A percentile compares a stretch with the other conserved stretches of the same genome.
These are phyloP conservation scores for Vanessa atalanta DNA, from an alignment of 1,140 invertebrate genomes.

Conservation along the genomic window DNA sequence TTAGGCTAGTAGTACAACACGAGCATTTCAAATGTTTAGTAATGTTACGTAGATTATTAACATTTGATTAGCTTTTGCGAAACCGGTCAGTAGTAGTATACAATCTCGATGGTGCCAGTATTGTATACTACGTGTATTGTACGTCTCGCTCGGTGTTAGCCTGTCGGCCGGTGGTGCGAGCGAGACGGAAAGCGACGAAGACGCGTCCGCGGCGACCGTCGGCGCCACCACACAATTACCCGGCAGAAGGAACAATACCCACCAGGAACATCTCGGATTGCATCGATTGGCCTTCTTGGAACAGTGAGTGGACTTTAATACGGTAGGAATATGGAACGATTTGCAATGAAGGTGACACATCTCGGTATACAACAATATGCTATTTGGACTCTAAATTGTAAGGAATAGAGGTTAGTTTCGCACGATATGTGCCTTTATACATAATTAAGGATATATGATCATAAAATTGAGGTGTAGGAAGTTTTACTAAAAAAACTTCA, in stretches of 20 bases:
- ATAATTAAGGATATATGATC: too few species aligned
- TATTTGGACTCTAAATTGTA: neutral
- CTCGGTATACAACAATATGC: neutral
- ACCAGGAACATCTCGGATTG: slow-evolving; percentile 63
- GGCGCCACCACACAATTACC: slow-evolving; percentile 48
- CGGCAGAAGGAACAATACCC: slow-evolving; percentile 58
- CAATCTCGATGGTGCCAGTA: neutral
- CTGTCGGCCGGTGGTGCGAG: slow-evolving; percentile 64
- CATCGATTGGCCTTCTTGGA: slow-evolving; percentile 69
- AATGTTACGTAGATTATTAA: too few species aligned
- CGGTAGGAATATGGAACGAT: slow-evolving; percentile 9
- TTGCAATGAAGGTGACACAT: too few species aligned
- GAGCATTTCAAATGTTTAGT: too few species aligned
- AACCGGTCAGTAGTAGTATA: slow-evolving; percentile 5
- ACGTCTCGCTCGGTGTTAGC: slow-evolving; percentile 67
- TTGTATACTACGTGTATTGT: slow-evolving; percentile 36
- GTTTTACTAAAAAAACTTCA: neutral
- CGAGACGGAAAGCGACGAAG: slow-evolving; percentile 75
- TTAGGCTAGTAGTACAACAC: too few species aligned
- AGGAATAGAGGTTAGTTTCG: too few species aligned
- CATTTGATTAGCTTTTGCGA: neutral
- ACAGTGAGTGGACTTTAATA: slow-evolving; percentile 59
- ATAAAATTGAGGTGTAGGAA: neutral
- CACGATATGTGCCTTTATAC: too few species aligned
- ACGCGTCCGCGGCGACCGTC: slow-evolving; percentile 57